Evolutionary conservation across 2,113 vertebrate species (phyloP).

Genomic region (Edolisoma coerulescens): DNA sequence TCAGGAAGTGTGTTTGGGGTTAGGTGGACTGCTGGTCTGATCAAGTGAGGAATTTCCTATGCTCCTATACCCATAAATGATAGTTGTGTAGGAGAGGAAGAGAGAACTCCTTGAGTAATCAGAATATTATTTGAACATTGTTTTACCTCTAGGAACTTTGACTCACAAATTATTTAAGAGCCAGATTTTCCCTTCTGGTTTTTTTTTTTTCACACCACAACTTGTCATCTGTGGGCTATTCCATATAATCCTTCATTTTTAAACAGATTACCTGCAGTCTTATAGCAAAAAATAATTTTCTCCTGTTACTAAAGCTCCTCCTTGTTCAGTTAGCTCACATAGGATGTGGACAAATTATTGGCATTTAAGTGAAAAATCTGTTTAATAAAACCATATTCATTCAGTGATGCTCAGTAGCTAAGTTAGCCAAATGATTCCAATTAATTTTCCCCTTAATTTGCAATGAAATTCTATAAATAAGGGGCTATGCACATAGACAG

Average conservation of each 20-base stretch:
- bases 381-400: slow-evolving; percentile 4
- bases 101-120: not conserved
- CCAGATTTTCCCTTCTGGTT: fast-evolving
- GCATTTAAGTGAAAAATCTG: slow-evolving; percentile 7
- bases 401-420: not conserved
- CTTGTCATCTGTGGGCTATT: not conserved
- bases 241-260: not conserved
- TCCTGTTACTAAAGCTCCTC: not conserved
- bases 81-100: not conserved
- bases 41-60: not conserved
- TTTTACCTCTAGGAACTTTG: not conserved
- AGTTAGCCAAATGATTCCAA: not conserved
- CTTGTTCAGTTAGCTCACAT: not conserved
- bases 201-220: not conserved
- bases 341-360: not conserved
- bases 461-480: not conserved
- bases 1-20: not conserved
- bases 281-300: not conserved
- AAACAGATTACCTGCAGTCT: not conserved
- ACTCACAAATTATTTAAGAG: not conserved
- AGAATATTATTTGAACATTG: not conserved
- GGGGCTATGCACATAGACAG: not conserved
- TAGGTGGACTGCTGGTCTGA: not conserved
- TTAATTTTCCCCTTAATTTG: slow-evolving; percentile 6
- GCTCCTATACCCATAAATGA: not conserved